Base-by-base conservation (phyloP, 1,140 invertebrate species). In the Dreissena rostriformis region DNA sequence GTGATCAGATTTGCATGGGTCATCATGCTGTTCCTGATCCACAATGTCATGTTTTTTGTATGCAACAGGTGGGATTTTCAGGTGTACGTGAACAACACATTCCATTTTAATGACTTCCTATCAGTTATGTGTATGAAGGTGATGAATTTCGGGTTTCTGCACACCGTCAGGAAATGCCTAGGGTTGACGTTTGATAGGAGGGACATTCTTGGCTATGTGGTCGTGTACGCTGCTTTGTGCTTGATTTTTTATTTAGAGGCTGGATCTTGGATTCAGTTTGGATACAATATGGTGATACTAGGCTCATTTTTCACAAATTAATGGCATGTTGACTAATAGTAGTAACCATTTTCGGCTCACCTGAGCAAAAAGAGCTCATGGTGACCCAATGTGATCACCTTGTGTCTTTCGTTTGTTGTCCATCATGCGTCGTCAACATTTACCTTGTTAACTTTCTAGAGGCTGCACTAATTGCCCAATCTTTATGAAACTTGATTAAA, bases 201-300 rank as follows among this genome's bases (percentile, higher is more conserved):
- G 19, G 24, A 29, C 14, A 26, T 75, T 75, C 24, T 76, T 28
- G 74, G 74, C 0, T 61, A 76, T 11, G 0, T 39, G 22, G 74
- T 76, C 1, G 57, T 66, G 19, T 76, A 63, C 51, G 74, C 63
- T 11, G 57, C 63, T 51, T 63, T 76, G 49, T 76, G 61, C 52
- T 63, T 61, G 28, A 61, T 76, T 6, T 76, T 76, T 49, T 76
- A 29, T 22, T 61, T 61, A n/a, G 74, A 76, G 15, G 22, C 26
- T 76, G 51, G 28, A 63, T 63, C 74, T 8, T 76, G 74, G 74
- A 66, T 76, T n/a, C 57, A 76, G 17, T 76, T 22, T 66, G n/a
- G 22, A 39, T 29, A 63, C 28, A 76, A 49, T 65, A 65, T 76
- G 74, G 28, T 76, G 19, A 39, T 76, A 11, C 17, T 76, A 19